Evolutionary conservation across 2,113 vertebrate genomes (phyloP).

Genomic region (Nibea albiflora): DNA sequence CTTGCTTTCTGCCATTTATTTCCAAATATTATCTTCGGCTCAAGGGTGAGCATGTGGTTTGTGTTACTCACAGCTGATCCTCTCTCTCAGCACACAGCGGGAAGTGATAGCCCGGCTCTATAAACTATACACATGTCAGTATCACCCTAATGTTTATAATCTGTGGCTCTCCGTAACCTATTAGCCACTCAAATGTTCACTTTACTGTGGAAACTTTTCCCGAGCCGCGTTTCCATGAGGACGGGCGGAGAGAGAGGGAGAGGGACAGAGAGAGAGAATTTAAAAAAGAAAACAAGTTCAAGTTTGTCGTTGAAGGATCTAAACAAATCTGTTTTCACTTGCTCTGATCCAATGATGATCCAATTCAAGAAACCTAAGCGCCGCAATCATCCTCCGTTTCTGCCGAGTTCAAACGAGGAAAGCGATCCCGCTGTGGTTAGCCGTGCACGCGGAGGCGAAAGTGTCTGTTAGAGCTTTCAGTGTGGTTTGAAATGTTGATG

Average conservation of each 20-base stretch:
- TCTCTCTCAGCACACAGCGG: slow-evolving; percentile 32
- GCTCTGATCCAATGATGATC: slow-evolving; percentile 38
- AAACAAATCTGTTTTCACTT: slow-evolving; percentile 70
- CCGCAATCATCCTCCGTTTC: slow-evolving; percentile 20
- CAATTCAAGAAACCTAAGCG: not conserved
- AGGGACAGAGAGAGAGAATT: slow-evolving; percentile 13
- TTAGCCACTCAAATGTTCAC: slow-evolving; percentile 66
- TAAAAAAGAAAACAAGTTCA: slow-evolving; percentile 24
- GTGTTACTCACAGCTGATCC: slow-evolving; percentile 70
- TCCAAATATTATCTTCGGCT: slow-evolving; percentile 74
- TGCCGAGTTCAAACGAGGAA: slow-evolving; percentile 42
- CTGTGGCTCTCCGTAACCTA: slow-evolving; percentile 54
- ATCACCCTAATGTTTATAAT: slow-evolving; percentile 73
- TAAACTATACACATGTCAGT: slow-evolving; percentile 72
- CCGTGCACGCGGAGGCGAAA: slow-evolving; percentile 22
- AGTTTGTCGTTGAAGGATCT: slow-evolving; percentile 32
- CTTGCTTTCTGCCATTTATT: slow-evolving; percentile 57
- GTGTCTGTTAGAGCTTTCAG: slow-evolving; percentile 52
- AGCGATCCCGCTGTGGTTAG: slow-evolving; percentile 29
- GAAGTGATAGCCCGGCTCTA: slow-evolving; percentile 59
- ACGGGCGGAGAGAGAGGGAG: not conserved
- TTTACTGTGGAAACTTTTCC: slow-evolving; percentile 55
- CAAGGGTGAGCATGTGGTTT: slow-evolving; percentile 73
- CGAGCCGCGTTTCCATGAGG: slow-evolving; percentile 32
- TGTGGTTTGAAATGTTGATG: slow-evolving; percentile 39